Evolutionary conservation across 2,888 invertebrate genomes (phyloP).

Genomic region (Gasteruption jaculator): DNA sequence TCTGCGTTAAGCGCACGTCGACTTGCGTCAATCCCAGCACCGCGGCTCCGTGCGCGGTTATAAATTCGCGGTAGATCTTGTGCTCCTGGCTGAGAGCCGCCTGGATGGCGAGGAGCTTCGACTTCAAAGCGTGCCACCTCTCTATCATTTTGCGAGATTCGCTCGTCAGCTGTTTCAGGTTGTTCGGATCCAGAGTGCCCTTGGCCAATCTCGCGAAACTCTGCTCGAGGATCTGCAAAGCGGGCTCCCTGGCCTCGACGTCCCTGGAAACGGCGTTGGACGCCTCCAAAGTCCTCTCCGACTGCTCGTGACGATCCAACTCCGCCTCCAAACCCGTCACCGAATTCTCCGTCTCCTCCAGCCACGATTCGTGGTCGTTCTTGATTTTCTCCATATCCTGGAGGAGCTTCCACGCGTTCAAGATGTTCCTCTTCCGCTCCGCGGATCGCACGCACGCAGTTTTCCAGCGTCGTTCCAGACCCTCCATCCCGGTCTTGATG

Average conservation of each 20-base stretch:
- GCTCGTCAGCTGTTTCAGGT: constrained; percentile 61
- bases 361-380: constrained; percentile 59
- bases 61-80: constrained; percentile 65
- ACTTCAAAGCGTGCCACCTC: constrained; percentile 65
- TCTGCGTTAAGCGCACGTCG: constrained; percentile 68
- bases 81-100: constrained; percentile 59
- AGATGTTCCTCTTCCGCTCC: constrained; percentile 66
- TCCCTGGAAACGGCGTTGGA: constrained; percentile 57
- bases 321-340: constrained; percentile 60
- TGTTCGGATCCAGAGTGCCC: constrained; percentile 66
- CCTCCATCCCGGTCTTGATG: constrained; percentile 64
- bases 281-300: constrained; percentile 57
- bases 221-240: constrained; percentile 64
- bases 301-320: constrained; percentile 59
- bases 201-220: constrained; percentile 67
- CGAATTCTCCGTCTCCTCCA: constrained; percentile 61
- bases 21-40: constrained; percentile 68
- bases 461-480: constrained; percentile 76
- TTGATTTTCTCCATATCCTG: constrained; percentile 59
- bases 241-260: constrained; percentile 56
- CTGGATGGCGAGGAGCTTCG: constrained; percentile 58
- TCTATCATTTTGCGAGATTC: constrained; percentile 58
- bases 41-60: constrained; percentile 67
- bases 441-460: constrained; percentile 70
- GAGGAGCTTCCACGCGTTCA: constrained; percentile 59